phyloP scores from a whole-genome alignment of 2,113 vertebrate genomes.

The Pimephales promelas region DNA sequence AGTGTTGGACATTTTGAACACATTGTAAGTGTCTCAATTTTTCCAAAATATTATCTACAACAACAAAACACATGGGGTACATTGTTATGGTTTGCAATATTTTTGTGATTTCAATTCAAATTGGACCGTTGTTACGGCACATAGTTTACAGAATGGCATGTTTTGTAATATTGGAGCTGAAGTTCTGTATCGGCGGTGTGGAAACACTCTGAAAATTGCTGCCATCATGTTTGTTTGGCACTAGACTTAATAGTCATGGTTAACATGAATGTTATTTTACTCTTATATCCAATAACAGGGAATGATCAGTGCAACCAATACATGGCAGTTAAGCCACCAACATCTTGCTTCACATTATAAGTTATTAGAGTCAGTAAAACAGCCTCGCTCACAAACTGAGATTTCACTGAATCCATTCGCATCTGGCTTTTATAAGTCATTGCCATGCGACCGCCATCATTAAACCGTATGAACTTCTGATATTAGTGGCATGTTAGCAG shows the following conservation, averaged over 20 bases:
- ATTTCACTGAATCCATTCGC: conserved; percentile 35
- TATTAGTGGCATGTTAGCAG: conserved; percentile 19
- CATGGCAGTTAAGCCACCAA: conserved; percentile 28
- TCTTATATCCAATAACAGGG: background rate
- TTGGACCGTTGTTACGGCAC: background rate
- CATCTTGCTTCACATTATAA: conserved; percentile 9
- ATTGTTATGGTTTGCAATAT: background rate
- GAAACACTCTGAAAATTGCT: background rate
- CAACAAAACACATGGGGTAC: background rate
- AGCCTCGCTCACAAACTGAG: conserved; percentile 11
- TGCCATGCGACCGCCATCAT: background rate
- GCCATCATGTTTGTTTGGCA: background rate
- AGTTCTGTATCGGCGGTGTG: background rate
- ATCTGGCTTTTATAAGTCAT: background rate
- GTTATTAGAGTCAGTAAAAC: conserved; percentile 42
- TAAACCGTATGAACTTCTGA: background rate
- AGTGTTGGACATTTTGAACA: background rate
- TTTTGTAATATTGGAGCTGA: background rate
- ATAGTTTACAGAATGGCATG: background rate
- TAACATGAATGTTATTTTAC: background rate
- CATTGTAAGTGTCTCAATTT: background rate
- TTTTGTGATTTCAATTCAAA: background rate
- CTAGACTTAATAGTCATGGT: background rate
- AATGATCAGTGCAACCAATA: background rate
- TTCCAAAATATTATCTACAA: background rate